These are phyloP conservation scores for Aphidius ervi DNA, from an alignment of 1,140 invertebrate species.

Conservation along the genomic window DNA sequence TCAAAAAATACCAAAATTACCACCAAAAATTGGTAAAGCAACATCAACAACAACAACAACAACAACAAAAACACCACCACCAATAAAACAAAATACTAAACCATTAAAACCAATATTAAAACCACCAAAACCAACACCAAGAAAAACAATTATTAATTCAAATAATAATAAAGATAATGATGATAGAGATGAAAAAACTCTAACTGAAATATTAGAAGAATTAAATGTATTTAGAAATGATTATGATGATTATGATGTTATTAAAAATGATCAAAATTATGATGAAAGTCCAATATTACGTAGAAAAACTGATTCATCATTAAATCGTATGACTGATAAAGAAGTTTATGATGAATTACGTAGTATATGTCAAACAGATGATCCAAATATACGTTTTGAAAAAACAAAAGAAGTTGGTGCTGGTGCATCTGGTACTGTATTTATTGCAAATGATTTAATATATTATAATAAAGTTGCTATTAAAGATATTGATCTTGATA, in stretches of 20 bases:
- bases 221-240: constrained; percentile 34
- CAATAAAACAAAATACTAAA: too few species aligned
- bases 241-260: constrained; percentile 21
- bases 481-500: constrained; percentile 92
- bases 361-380: constrained; percentile 70
- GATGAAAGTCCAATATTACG: constrained; percentile 46
- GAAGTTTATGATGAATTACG: constrained; percentile 82
- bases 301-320: constrained; percentile 51
- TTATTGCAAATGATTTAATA: constrained; percentile 78
- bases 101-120: constrained; percentile 16
- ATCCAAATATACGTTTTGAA: constrained; percentile 78
- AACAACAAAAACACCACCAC: too few species aligned
- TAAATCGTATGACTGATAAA: constrained; percentile 66
- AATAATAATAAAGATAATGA: constrained; percentile 31
- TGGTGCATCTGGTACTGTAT: constrained; percentile 87
- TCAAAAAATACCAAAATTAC: constrained; percentile 37
- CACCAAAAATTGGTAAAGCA: constrained; percentile 28
- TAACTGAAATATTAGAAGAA: constrained; percentile 52
- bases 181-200: constrained; percentile 43
- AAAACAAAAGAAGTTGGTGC: constrained; percentile 83
- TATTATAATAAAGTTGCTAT: constrained; percentile 82
- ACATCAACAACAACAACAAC: too few species aligned
- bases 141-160: constrained; percentile 26
- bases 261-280: constrained; percentile 26
- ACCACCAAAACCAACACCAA: constrained; percentile 41